Evolutionary conservation across 2,797 vertebrate species (phyloP).

Genomic region (Diplodus sargus): DNA sequence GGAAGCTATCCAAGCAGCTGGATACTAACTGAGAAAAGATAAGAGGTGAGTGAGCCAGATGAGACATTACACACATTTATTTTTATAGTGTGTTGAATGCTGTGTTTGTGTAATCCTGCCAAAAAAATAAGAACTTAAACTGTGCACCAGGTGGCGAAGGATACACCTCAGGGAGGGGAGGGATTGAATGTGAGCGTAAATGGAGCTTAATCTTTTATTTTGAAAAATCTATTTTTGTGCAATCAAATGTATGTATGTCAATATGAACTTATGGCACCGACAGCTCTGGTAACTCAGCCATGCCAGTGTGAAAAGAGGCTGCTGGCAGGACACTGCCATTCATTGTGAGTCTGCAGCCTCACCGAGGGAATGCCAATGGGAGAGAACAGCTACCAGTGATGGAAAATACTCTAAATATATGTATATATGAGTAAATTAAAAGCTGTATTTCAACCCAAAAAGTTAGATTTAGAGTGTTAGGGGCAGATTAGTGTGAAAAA

Average conservation of each 20-base stretch:
- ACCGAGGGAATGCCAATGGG: constrained; percentile 17
- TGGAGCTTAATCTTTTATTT: background rate
- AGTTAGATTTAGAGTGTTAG: background rate
- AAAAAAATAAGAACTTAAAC: background rate
- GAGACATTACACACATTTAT: background rate
- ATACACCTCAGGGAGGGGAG: background rate
- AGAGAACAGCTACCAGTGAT: background rate
- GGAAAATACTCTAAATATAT: too few species aligned
- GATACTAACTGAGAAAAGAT: constrained; percentile 37
- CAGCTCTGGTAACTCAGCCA: constrained; percentile 1
- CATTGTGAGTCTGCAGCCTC: constrained; percentile 33
- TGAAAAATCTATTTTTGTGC: background rate
- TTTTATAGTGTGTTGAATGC: background rate
- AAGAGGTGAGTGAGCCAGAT: constrained; percentile 70
- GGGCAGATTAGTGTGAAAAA: background rate
- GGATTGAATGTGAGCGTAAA: too few species aligned
- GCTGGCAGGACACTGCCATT: constrained; percentile 17
- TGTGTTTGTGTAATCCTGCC: background rate
- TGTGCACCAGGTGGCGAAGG: background rate
- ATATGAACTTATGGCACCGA: background rate
- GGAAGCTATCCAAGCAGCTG: constrained; percentile 30
- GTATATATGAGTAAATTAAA: background rate
- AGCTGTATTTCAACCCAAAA: background rate
- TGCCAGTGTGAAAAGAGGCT: constrained; percentile 1
- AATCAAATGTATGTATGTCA: background rate